phyloP scores from a whole-genome alignment of 1,140 invertebrate species.

The Chrysomallon squamiferum region DNA sequence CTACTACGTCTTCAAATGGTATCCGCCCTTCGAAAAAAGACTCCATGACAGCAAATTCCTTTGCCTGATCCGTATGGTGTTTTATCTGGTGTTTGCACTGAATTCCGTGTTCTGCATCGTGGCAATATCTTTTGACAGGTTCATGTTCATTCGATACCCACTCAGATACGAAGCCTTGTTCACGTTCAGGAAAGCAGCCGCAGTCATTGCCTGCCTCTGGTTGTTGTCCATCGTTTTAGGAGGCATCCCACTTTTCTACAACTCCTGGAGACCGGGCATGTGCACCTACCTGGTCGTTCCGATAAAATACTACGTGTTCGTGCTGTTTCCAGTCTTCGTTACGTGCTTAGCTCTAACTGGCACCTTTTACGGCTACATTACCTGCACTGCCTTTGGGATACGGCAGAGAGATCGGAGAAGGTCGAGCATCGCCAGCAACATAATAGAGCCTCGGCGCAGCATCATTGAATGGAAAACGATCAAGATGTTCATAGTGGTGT shows the following conservation, averaged over 20 bases:
- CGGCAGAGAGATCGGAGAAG: background rate
- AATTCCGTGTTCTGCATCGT: background rate
- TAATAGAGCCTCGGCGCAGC: background rate
- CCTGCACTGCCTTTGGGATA: background rate
- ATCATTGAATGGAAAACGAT: background rate
- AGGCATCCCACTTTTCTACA: background rate
- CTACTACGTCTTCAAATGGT: background rate
- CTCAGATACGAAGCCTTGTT: background rate
- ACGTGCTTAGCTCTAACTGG: background rate
- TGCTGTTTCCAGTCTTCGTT: background rate
- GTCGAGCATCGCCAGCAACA: background rate
- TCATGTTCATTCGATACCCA: background rate
- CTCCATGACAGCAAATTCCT: background rate
- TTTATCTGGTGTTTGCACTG: background rate
- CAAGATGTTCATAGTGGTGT: background rate
- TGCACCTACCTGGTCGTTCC: background rate
- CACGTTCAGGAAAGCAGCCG: too few species aligned
- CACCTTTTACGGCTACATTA: background rate
- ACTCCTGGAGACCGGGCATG: background rate
- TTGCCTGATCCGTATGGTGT: background rate
- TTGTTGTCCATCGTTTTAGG: background rate
- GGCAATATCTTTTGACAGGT: constrained; percentile 1
- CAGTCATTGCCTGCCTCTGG: background rate
- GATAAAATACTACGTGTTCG: background rate
- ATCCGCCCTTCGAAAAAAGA: background rate